phyloP scores from a whole-genome alignment of 1,140 invertebrate species.

The Diorhabda carinulata region DNA sequence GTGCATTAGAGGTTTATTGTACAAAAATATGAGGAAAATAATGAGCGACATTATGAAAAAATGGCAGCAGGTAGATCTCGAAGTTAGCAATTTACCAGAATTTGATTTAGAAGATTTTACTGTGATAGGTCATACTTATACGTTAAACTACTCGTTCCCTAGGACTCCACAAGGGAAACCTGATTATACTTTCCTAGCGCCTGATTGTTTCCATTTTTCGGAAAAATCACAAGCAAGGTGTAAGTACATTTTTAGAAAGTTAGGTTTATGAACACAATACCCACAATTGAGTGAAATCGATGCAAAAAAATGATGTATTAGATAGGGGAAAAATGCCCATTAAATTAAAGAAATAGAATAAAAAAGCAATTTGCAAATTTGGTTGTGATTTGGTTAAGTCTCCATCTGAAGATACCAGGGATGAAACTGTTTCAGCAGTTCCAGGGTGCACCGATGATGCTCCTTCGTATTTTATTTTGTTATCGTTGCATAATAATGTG shows the following conservation, averaged over 20 bases:
- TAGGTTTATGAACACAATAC: no score
- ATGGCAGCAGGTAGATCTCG: constrained; percentile 47
- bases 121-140: constrained; percentile 58
- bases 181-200: constrained; percentile 60
- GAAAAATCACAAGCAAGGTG: constrained; percentile 59
- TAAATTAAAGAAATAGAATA: no score
- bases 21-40: constrained; percentile 27
- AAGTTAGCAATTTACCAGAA: constrained; percentile 43
- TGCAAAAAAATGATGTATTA: no score
- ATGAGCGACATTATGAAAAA: constrained; percentile 45
- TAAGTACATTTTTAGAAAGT: constrained; percentile 35
- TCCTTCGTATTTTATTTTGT: no score
- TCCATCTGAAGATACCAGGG: no score
- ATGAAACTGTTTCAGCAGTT: no score
- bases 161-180: constrained; percentile 21
- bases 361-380: no score
- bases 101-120: constrained; percentile 60
- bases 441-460: no score
- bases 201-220: constrained; percentile 71
- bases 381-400: no score
- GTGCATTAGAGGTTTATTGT: constrained; percentile 39
- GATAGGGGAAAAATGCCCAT: no score
- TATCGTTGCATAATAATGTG: no score
- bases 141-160: constrained; percentile 47
- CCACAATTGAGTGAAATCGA: no score